Percentiles rank a stretch among this genome's conserved stretches.
Evolutionary conservation across 2,888 invertebrate genomes (phyloP).

Genomic region (Tyria jacobaeae): DNA sequence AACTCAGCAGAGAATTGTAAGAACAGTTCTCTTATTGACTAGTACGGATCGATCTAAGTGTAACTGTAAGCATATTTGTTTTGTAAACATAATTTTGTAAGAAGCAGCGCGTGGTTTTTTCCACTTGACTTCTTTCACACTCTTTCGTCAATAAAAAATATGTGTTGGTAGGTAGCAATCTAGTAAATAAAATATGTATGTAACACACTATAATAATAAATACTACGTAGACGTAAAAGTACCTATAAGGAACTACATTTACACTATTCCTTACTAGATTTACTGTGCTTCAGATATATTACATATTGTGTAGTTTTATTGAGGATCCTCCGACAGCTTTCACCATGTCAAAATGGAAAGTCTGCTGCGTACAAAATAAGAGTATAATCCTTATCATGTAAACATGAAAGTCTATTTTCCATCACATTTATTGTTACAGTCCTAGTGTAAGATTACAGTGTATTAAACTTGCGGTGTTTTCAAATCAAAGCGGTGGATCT

Average conservation of each 20-base stretch:
- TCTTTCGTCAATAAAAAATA: too few species aligned
- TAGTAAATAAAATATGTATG: too few species aligned
- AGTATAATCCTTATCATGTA: constrained; percentile 10
- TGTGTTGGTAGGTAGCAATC: too few species aligned
- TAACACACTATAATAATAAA: too few species aligned
- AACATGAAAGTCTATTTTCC: constrained; percentile 16
- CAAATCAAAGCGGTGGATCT: constrained; percentile 72
- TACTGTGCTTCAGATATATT: constrained; percentile 18
- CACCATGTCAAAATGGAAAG: constrained; percentile 11
- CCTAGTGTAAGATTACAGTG: constrained; percentile 28
- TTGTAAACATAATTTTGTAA: too few species aligned
- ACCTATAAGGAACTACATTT: background rate
- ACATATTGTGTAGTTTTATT: constrained; percentile 29
- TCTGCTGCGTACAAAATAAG: background rate
- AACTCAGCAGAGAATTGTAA: too few species aligned
- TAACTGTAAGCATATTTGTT: too few species aligned
- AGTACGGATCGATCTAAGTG: too few species aligned
- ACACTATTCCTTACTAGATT: constrained; percentile 11
- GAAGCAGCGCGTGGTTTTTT: too few species aligned
- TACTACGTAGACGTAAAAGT: background rate
- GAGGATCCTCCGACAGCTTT: constrained; percentile 23
- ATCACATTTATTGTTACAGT: constrained; percentile 27
- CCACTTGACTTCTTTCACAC: too few species aligned
- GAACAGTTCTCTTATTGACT: too few species aligned
- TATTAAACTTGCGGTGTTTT: constrained; percentile 74